Evolutionary conservation across 2,113 vertebrate genomes (phyloP).

Genomic region (Hippocampus zosterae): DNA sequence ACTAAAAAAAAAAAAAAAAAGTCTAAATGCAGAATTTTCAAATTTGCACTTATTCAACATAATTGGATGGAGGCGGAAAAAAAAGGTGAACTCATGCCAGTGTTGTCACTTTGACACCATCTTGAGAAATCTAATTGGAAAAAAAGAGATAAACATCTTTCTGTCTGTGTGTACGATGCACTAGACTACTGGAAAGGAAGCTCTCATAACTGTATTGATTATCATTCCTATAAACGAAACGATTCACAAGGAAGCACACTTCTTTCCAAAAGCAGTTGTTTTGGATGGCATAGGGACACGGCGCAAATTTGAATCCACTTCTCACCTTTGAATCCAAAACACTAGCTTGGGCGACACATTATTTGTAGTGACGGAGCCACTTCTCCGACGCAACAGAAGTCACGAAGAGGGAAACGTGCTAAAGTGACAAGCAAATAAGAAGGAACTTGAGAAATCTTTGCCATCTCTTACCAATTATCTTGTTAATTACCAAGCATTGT

Average conservation of each 20-base stretch:
- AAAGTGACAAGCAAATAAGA: constrained; percentile 70
- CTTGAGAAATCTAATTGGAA: constrained; percentile 71
- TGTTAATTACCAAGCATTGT: constrained; percentile 80
- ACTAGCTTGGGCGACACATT: constrained; percentile 27
- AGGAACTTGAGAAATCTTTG: constrained; percentile 68
- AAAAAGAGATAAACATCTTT: constrained; percentile 68
- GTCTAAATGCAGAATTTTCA: constrained; percentile 55
- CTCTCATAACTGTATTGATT: no score
- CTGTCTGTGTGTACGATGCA: constrained; percentile 56
- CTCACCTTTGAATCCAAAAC: background rate
- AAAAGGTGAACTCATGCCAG: constrained; percentile 55
- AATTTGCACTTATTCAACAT: constrained; percentile 57
- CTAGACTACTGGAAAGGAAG: constrained; percentile 41
- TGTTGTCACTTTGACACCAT: constrained; percentile 70
- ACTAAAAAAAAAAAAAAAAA: constrained; percentile 8
- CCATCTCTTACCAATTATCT: constrained; percentile 78
- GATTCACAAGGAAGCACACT: background rate
- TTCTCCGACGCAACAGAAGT: constrained; percentile 41
- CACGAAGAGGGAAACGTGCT: constrained; percentile 51
- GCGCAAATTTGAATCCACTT: constrained; percentile 3
- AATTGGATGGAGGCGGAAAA: constrained; percentile 37
- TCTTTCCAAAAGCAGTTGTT: background rate
- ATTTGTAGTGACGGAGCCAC: constrained; percentile 60
- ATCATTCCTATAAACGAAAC: no score
- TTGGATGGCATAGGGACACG: background rate